phyloP scores from a whole-genome alignment of 2,888 invertebrate species.

The Notodonta ziczac region DNA sequence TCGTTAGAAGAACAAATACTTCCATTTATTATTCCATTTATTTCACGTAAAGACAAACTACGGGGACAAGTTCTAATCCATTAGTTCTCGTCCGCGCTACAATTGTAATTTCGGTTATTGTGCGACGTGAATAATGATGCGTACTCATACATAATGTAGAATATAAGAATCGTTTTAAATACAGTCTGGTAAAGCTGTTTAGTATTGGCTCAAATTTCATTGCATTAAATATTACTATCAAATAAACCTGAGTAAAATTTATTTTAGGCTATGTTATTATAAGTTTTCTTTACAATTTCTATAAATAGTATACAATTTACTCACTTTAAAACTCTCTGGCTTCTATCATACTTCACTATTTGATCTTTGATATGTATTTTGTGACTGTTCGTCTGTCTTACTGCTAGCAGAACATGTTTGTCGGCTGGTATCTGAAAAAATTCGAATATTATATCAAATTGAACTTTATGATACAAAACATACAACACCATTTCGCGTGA shows the following conservation, averaged over 20 bases:
- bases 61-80: constrained; percentile 25
- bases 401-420: constrained; percentile 89
- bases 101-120: constrained; percentile 35
- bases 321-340: constrained; percentile 90
- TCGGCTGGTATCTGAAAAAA: constrained; percentile 85
- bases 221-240: not conserved
- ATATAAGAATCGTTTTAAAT: not conserved
- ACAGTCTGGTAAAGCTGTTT: not conserved
- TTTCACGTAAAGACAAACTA: constrained; percentile 7
- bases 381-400: constrained; percentile 91
- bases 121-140: constrained; percentile 30
- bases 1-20: constrained; percentile 6
- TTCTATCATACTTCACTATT: constrained; percentile 90
- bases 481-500: constrained; percentile 26
- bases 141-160: not conserved
- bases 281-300: too few relatives aligned
- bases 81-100: constrained; percentile 26
- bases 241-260: too few relatives aligned
- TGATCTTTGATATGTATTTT: constrained; percentile 92
- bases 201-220: not conserved
- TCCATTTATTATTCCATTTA: constrained; percentile 8
- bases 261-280: not conserved
- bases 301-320: constrained; percentile 40
- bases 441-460: constrained; percentile 22
- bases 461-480: constrained; percentile 14